These are phyloP conservation scores for Gambelia wislizenii DNA, from an alignment of 2,797 vertebrate species.

Conservation along the genomic window DNA sequence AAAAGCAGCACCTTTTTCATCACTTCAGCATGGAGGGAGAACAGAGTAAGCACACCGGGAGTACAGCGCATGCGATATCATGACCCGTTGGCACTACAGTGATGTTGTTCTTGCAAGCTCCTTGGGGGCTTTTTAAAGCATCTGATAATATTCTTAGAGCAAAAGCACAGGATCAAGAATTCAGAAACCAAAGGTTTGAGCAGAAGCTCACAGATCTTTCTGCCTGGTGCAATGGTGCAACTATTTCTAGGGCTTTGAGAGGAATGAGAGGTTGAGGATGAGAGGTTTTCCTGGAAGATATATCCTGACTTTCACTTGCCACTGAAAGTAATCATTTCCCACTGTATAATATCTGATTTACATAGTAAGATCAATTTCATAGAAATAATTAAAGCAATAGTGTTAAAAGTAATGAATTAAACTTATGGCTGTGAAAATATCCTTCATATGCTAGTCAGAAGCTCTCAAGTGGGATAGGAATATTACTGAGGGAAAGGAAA, in stretches of 20 bases:
- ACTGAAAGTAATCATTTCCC: not conserved
- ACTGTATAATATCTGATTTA: not conserved
- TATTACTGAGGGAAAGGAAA: not conserved
- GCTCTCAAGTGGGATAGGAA: not conserved
- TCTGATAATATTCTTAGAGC: too few relatives aligned
- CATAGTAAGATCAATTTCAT: not conserved
- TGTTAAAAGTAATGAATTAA: not conserved
- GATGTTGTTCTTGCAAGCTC: too few relatives aligned
- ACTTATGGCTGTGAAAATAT: not conserved
- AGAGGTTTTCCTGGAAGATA: not conserved
- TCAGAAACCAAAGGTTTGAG: not conserved
- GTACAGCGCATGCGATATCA: too few relatives aligned
- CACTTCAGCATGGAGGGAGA: too few relatives aligned
- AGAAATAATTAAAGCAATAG: not conserved
- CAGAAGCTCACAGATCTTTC: not conserved
- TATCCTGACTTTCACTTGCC: not conserved
- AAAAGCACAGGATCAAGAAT: not conserved
- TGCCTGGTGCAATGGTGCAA: not conserved
- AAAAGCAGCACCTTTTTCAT: too few relatives aligned
- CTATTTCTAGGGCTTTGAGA: not conserved
- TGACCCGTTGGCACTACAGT: too few relatives aligned
- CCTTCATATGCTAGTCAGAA: not conserved
- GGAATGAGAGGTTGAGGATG: not conserved
- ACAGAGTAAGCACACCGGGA: too few relatives aligned
- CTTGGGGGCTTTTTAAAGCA: too few relatives aligned